Percentiles rank a stretch among this genome's conserved stretches.
Conservation (phyloP, 30 jellyfish, hydroid and myxozoan genomes). For the Cassiopea xamachana region DNA sequence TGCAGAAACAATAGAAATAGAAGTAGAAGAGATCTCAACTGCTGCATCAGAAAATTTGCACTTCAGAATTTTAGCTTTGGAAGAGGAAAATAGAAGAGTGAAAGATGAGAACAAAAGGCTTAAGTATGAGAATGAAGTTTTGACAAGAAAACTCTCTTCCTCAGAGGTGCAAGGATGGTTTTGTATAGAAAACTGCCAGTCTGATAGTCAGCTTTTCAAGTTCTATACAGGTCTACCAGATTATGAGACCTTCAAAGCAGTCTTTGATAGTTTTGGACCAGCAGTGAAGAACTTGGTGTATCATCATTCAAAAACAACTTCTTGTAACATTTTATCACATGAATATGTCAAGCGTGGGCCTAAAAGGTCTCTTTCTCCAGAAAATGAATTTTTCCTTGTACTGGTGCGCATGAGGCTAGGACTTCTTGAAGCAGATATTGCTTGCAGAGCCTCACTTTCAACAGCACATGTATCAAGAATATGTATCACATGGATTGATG, state of each 20-base stretch:
- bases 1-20: background rate
- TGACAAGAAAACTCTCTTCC: background rate
- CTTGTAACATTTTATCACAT: background rate
- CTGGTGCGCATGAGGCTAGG: slow-evolving; percentile 52
- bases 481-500: slow-evolving; percentile 50
- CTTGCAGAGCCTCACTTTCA: slow-evolving; percentile 28
- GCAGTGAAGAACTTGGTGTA: slow-evolving; percentile 15
- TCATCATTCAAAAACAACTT: slow-evolving; percentile 18
- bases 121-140: background rate
- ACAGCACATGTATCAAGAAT: slow-evolving; percentile 41
- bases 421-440: slow-evolving; percentile 56
- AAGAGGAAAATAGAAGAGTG: background rate
- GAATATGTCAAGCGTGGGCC: slow-evolving; percentile 33
- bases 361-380: slow-evolving; percentile 17
- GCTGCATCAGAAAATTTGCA: background rate
- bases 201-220: slow-evolving; percentile 10
- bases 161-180: background rate
- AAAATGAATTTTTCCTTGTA: slow-evolving; percentile 24
- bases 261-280: slow-evolving; percentile 35
- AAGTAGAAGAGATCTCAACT: background rate
- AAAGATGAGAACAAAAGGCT: background rate
- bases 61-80: background rate
- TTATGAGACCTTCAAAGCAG: slow-evolving; percentile 15
- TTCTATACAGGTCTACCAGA: slow-evolving; percentile 45
- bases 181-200: background rate